Evolutionary conservation across 35 echinoderm and acorn worm species (phyloP), one percentile per base, ranked within the genome.

Genomic region (Lytechinus variegatus): DNA sequence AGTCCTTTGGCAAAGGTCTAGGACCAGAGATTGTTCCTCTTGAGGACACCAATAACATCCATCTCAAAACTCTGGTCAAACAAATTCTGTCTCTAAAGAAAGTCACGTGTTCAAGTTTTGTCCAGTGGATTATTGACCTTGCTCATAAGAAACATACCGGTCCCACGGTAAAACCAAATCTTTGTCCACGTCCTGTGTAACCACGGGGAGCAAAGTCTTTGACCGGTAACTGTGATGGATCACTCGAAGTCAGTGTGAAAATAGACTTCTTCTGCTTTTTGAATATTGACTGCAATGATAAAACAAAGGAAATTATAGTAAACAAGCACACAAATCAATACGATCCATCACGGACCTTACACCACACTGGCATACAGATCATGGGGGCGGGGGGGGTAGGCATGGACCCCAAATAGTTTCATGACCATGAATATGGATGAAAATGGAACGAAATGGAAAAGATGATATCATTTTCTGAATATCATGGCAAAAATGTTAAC

Each of bases 61-160:
- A 52, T 13, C 52, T 54, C 16, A 90, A 13, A 90, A 90, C 29
- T 90, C 27, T 90, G 88, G 88, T 90, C 14, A 44, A 52, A 12
- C 33, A 44, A 44, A 44, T 44, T 1, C 33, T 44, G 33, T 52
- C 2, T 79, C 12, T 16, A 1, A 79, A 19, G 88, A 90, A 52
- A 90, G 52, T 54, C 52, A 90, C 4, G n/a, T 79, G 19, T 79
- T 79, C 27, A 44, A 10, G 52, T 12, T 14, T 12, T 9, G 88
- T 52, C 88, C 88, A 90, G 9, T 27, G 44, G 87, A 10, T 56
- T 53, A 54, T 12, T 54, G 88, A 27, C 88, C 29, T 33, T 55
- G 55, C 53, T 93, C 92, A 93, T 93, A 93, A 93, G 92, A 93
- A 93, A 28, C 92, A 93, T 3, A 93, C 92, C 1, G 92, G 92